These are phyloP conservation scores for Trisateles emortualis DNA, from an alignment of 2,888 invertebrate genomes.

Conservation along the genomic window DNA sequence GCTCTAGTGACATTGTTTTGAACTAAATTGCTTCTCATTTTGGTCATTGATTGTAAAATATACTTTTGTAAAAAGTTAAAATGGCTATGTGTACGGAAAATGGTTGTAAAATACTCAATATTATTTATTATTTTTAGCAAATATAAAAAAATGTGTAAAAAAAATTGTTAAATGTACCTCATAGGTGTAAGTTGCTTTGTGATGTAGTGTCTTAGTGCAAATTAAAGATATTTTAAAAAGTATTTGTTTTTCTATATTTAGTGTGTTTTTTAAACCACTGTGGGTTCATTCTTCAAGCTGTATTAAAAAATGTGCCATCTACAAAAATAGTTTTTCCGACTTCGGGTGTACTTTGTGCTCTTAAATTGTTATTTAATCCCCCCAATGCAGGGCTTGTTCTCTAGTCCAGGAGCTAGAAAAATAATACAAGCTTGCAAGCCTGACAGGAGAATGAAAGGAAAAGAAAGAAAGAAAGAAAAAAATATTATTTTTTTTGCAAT, in stretches of 20 bases:
- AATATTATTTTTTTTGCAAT: no score
- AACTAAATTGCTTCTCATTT: conserved; percentile 28
- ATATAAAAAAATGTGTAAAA: conserved; percentile 52
- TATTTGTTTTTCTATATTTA: background rate
- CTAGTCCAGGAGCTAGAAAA: no score
- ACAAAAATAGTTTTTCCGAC: no score
- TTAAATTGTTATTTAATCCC: no score
- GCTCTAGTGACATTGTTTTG: conserved; percentile 7
- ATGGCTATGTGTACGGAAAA: conserved; percentile 40
- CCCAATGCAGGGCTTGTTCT: no score
- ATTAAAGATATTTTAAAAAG: conserved; percentile 28
- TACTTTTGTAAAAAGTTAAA: conserved; percentile 13
- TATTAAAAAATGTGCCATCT: no score
- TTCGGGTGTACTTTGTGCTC: no score
- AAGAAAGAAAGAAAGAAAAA: no score
- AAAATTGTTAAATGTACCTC: conserved; percentile 49
- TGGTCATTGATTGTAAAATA: background rate
- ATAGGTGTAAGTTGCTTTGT: conserved; percentile 47
- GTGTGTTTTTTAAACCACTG: no score
- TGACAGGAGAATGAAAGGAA: no score
- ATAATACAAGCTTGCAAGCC: no score
- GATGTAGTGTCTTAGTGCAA: conserved; percentile 50
- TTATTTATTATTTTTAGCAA: conserved; percentile 60
- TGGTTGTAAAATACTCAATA: conserved; percentile 56
- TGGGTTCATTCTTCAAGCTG: no score